Base-by-base conservation (phyloP, 2,797 vertebrate species). In the Etheostoma perlongum region DNA sequence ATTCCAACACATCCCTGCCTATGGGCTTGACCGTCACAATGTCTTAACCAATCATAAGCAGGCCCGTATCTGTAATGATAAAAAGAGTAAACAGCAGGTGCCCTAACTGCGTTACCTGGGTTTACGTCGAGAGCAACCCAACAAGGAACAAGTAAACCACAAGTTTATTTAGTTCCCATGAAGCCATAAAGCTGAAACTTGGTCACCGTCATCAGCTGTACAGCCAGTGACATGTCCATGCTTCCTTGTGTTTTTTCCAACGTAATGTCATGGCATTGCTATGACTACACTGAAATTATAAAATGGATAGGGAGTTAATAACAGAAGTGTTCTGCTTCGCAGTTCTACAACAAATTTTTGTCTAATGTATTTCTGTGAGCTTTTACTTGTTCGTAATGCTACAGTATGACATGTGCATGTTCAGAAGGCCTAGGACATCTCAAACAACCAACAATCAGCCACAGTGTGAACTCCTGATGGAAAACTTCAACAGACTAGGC, bases 401-500 rank as follows among this genome's bases (percentile, higher is more conserved):
- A n/a, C 7, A 59, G 5, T 49, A 61, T 61, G 14, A 1, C 2
- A 27, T 40, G 6, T 61, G 15, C 47, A 0, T 36, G 4, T 19
- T 62, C 9, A 14, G 33, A 12, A 9, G 13, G 12, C 10, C 42
- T 33, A 27, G 19, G 59, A 21, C 21, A 42, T 40, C 25, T 63
- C 12, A 25, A 23, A 33, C 23, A 8, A 47, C 8, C 27, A 49
- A 49, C 21, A 10, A 33, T 30, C 48, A 30, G 47, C 21, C 46
- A 46, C 52, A 51, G 44, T 47, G 15, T 63, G 25, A 61, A 55
- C 44, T n/a, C 11, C 9, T 46, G 9, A 44, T n/a, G n/a, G 15
- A 4, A 49, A 59, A 54, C 36, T 47, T 8, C 25, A 63, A 36
- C 16, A 33, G 3, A 78, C 90, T 94, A 98, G 0, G 85, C 90